Conservation (phyloP, 2,797 vertebrate genomes). For the Cetoscarus ocellatus region DNA sequence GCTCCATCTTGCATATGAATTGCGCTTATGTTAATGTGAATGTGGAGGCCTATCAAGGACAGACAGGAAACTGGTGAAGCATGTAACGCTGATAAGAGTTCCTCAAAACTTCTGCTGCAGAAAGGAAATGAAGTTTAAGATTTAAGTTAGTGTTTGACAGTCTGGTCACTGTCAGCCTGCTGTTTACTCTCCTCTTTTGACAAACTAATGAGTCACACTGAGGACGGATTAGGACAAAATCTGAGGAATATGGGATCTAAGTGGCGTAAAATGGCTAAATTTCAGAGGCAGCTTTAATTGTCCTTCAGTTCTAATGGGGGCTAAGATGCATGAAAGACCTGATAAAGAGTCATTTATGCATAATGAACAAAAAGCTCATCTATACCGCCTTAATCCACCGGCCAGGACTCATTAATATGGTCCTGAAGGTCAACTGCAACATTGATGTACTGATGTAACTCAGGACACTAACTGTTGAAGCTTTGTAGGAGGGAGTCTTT, state of each 20-base stretch:
- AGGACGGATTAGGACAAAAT: slow-evolving; percentile 24
- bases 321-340: neutral
- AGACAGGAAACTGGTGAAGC: slow-evolving; percentile 72
- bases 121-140: slow-evolving; percentile 57
- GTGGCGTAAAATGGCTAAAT: neutral
- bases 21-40: slow-evolving; percentile 75
- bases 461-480: too few relatives aligned
- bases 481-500: too few relatives aligned
- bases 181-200: slow-evolving; percentile 30
- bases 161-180: slow-evolving; percentile 2
- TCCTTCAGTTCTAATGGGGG: slow-evolving; percentile 6
- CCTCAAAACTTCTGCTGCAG: slow-evolving; percentile 64
- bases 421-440: too few relatives aligned
- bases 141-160: slow-evolving; percentile 34
- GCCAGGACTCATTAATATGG: neutral
- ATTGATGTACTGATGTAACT: too few relatives aligned
- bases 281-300: slow-evolving; percentile 10
- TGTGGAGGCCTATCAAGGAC: slow-evolving; percentile 74
- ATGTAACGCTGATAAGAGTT: slow-evolving; percentile 77
- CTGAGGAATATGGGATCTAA: neutral
- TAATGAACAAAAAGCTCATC: slow-evolving; percentile 18
- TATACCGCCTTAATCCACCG: slow-evolving; percentile 1
- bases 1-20: slow-evolving; percentile 73
- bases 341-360: slow-evolving; percentile 20
- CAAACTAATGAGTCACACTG: slow-evolving; percentile 32